These are phyloP conservation scores for Orthosia gracilis DNA, from an alignment of 2,888 invertebrate species.

Conservation along the genomic window DNA sequence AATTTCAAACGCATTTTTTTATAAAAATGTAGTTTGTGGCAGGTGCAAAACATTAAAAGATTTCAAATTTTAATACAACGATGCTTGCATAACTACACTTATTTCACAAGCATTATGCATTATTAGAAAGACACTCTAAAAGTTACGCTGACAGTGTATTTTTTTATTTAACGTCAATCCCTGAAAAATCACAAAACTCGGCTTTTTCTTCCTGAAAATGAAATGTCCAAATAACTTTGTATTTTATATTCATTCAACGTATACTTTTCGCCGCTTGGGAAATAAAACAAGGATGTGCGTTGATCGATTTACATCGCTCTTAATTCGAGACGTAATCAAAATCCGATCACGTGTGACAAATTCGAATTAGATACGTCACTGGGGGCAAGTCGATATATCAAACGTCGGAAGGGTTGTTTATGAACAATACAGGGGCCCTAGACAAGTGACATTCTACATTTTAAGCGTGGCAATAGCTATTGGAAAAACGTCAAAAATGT, in stretches of 20 bases:
- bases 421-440: neutral
- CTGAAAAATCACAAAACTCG: neutral
- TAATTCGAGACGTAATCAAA: slow-evolving; percentile 62
- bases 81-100: neutral
- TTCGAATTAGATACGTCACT: slow-evolving; percentile 52
- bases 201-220: neutral
- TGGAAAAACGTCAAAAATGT: no score
- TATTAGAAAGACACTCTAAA: neutral
- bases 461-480: no score
- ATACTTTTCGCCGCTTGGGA: slow-evolving; percentile 34
- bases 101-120: neutral
- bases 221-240: slow-evolving; percentile 10
- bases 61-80: neutral
- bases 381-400: slow-evolving; percentile 15
- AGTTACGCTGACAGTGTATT: neutral
- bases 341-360: slow-evolving; percentile 53
- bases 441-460: no score
- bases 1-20: neutral
- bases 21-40: neutral
- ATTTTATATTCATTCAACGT: slow-evolving; percentile 29
- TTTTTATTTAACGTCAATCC: slow-evolving; percentile 21
- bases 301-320: slow-evolving; percentile 53
- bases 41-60: neutral
- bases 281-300: slow-evolving; percentile 48
- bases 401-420: slow-evolving; percentile 8